Evolutionary conservation across 1,140 invertebrate genomes (phyloP), one percentile per base, ranked within the genome.

Genomic region (Mesaphorura yosii): DNA sequence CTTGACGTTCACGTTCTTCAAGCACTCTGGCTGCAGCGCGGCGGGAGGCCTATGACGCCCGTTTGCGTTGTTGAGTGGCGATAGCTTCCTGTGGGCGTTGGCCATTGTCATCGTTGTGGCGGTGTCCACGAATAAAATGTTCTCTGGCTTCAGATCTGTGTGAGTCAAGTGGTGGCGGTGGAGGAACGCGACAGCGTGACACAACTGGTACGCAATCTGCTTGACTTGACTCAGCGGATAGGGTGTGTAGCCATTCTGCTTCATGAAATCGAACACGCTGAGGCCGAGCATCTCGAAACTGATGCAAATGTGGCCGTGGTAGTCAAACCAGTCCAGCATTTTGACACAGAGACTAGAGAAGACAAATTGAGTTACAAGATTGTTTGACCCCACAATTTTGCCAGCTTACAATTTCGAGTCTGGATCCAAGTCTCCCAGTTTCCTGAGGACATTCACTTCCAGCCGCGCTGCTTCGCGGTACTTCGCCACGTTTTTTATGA

Each of bases 401-500:
- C 47, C 41, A 67, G 85, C 88, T 88, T 75, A 97, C 93, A 92
- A 83, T 78, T 87, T 86, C 65, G 87, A 82, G 59, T 89, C 80
- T 14, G 92, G 90, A 77, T 98, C 95, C 66, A 89, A 86, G 61
- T 86, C 82, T 52, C 84, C 81, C 60, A 99, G 80, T 70, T 95
- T 98, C 70, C 96, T 88, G 66, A 99, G 76, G n/a, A 96, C 95
- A 71, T 98, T 97, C 57, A 99, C 98, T 74, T 99, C 96, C 64
- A 99, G 73, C 73, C 93, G 95, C 57, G 96, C 96, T 58, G 96
- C 95, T 75, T 99, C 95, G 68, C 94, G 77, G 73, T 99, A 99
- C 72, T 99, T 99, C 68, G 96, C 92, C 52, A 99, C 94, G 77
- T 99, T 99, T 73, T 98, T 98, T 61, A 99, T 98, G 59, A 99